Evolutionary conservation across 2,888 invertebrate genomes (phyloP), one percentile per base, ranked within the genome.

Genomic region (Monoplex corrugatus): DNA sequence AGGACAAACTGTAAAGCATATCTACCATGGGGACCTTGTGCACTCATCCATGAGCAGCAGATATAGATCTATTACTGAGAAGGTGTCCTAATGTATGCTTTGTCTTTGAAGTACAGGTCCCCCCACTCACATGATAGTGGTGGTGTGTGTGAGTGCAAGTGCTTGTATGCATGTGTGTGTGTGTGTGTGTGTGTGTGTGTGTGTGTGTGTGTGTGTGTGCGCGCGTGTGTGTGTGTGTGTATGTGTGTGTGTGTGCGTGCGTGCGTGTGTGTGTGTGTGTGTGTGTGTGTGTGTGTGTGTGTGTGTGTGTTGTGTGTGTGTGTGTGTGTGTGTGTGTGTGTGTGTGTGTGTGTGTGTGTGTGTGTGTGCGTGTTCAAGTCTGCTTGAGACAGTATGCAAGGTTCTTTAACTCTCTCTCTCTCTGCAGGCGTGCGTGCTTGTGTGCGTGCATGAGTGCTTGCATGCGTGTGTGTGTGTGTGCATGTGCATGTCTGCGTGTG

Each of bases 151-250:
- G 50, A 50, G 50, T 13, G 50, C 13, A 19, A 50, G 50, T 50
- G 50, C 19, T 10, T 50, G 50, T 50, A 19, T 50, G 50, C 35
- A 23, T 80, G 10, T 80, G 38, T 80, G 38, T 80, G 38, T 80
- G 38, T 80, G 19, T 80, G 38, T 80, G 38, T 80, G 38, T 80
- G 38, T 80, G 38, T 80, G 38, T 80, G 38, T 35, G 38, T 80
- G 38, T 32, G 38, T 80, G 38, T 80, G 38, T 80, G 19, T 80
- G 10, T 80, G 38, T 80, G 3, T 38, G 19, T 40, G 35, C 32
- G 10, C 38, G 38, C 80, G 43, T 50, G 50, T 19, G 50, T 50
- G 50, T 19, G 50, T 50, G 50, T 19, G 50, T 50, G 50, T 19
- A 19, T 50, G 50, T 19, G 50, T 50, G 50, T 19, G 50, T 50